These are phyloP conservation scores for Erebia epiphron DNA, from an alignment of 2,888 invertebrate species.

Conservation along the genomic window DNA sequence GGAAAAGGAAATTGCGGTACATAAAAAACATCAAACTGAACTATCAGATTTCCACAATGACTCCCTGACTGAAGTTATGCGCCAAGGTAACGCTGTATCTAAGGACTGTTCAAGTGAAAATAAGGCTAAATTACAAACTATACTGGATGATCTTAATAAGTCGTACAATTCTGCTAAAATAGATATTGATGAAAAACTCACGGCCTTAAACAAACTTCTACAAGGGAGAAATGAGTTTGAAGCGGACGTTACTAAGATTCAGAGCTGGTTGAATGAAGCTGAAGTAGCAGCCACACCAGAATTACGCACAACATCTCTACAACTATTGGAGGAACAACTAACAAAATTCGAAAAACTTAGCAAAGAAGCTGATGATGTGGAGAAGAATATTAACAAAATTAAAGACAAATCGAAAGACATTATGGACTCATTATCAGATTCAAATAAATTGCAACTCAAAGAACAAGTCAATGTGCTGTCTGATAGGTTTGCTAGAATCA, in stretches of 20 bases:
- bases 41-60: slow-evolving; percentile 90
- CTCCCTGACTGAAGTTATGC: slow-evolving; percentile 88
- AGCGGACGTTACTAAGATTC: slow-evolving; percentile 89
- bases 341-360: slow-evolving; percentile 92
- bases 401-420: slow-evolving; percentile 91
- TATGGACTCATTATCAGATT: slow-evolving; percentile 90
- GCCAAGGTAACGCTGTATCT: slow-evolving; percentile 89
- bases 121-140: slow-evolving; percentile 84
- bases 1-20: slow-evolving; percentile 90
- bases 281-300: slow-evolving; percentile 93
- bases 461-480: slow-evolving; percentile 90
- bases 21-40: slow-evolving; percentile 89
- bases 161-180: slow-evolving; percentile 89
- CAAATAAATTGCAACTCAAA: slow-evolving; percentile 91
- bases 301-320: slow-evolving; percentile 90
- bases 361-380: slow-evolving; percentile 88
- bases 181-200: slow-evolving; percentile 88
- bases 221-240: slow-evolving; percentile 92
- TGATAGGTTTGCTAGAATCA: slow-evolving; percentile 90
- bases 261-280: slow-evolving; percentile 95
- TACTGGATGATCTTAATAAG: slow-evolving; percentile 86
- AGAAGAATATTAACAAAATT: slow-evolving; percentile 88
- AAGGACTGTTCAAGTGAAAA: slow-evolving; percentile 92
- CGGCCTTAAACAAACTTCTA: slow-evolving; percentile 87
- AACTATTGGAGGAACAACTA: slow-evolving; percentile 93